Conservation (phyloP, 2,888 invertebrate genomes). For the Coleophora flavipennella region DNA sequence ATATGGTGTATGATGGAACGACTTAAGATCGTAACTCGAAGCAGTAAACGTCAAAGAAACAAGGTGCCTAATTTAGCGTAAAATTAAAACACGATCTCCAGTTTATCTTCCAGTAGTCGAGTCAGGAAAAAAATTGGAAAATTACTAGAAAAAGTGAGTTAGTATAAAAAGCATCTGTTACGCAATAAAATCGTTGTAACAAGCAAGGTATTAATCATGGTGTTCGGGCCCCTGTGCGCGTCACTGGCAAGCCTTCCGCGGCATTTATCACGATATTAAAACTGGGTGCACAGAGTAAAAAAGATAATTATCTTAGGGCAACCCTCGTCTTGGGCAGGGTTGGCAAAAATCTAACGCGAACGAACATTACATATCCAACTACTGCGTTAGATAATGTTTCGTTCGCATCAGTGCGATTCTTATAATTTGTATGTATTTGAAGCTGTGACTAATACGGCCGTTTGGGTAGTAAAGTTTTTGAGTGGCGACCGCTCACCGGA, state of each 20-base stretch:
- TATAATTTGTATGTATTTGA: no score
- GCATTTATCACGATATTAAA: slow-evolving; percentile 71
- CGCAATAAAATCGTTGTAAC: slow-evolving; percentile 49
- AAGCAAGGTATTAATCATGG: slow-evolving; percentile 55
- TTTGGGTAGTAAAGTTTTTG: no score
- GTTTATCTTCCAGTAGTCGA: slow-evolving; percentile 26
- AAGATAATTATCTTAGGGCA: slow-evolving; percentile 69
- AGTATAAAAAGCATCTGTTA: slow-evolving; percentile 61
- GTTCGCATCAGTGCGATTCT: no score
- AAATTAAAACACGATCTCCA: slow-evolving; percentile 54
- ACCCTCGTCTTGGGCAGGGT: slow-evolving; percentile 64
- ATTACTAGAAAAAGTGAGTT: slow-evolving; percentile 34
- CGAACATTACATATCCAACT: no score
- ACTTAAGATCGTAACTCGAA: no score
- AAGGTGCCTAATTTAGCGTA: slow-evolving; percentile 49
- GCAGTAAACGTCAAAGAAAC: slow-evolving; percentile 24
- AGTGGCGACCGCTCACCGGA: no score
- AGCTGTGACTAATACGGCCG: no score
- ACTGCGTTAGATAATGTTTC: no score
- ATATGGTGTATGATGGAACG: no score
- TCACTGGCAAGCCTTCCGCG: slow-evolving; percentile 67
- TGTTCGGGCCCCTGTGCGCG: slow-evolving; percentile 49
- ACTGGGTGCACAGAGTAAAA: slow-evolving; percentile 64
- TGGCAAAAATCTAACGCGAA: slow-evolving; percentile 20
- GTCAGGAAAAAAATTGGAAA: slow-evolving; percentile 33